A percentile compares a stretch with the other conserved stretches of the same genome.
These are phyloP conservation scores for Ectemnius lituratus DNA, from an alignment of 2,888 invertebrate species.

Conservation along the genomic window DNA sequence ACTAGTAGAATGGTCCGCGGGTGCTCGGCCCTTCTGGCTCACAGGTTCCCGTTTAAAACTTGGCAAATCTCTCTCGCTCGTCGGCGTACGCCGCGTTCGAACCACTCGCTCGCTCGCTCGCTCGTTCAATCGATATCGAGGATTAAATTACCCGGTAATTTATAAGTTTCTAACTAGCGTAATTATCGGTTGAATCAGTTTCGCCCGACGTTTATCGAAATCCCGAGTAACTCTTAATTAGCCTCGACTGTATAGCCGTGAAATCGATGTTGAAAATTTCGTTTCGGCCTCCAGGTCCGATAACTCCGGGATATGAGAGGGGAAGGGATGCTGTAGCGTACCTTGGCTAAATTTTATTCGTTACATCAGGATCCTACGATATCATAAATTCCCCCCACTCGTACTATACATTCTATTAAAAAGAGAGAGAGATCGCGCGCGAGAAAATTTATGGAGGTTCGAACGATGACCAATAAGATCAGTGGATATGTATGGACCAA, in stretches of 20 bases:
- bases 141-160: conserved; percentile 50
- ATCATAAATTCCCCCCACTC: conserved; percentile 17
- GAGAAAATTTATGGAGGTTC: not conserved
- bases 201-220: conserved; percentile 49
- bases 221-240: conserved; percentile 45
- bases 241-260: conserved; percentile 19
- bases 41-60: not conserved
- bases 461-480: not conserved
- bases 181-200: conserved; percentile 51
- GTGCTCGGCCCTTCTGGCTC: not conserved
- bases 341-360: conserved; percentile 1
- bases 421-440: not conserved
- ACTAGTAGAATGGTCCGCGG: not conserved
- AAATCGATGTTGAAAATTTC: conserved; percentile 28
- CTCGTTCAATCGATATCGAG: conserved; percentile 36
- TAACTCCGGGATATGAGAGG: too few relatives aligned
- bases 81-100: too few relatives aligned
- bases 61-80: conserved; percentile 22
- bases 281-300: conserved; percentile 3
- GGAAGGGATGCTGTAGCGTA: too few relatives aligned
- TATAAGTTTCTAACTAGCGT: conserved; percentile 50
- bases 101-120: not conserved
- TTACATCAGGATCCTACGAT: conserved; percentile 12
- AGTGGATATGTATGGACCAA: not conserved
- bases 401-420: not conserved